Conservation (phyloP, 2,113 vertebrate genomes). For the Syngnathoides biaculeatus region DNA sequence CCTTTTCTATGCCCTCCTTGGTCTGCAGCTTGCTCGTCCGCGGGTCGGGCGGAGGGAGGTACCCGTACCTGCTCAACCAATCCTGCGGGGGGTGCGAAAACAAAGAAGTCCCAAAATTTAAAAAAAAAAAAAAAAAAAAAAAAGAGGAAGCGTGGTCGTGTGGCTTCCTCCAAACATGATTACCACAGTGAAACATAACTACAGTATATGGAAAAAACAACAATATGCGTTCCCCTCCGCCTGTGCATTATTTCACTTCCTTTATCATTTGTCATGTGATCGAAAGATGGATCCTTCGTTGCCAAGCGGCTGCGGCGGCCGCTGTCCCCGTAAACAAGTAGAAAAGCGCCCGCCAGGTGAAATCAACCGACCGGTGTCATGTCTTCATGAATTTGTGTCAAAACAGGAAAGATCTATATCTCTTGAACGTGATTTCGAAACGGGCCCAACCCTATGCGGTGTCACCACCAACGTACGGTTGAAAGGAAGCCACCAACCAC, state of each 20-base stretch:
- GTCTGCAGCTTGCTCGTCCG: slow-evolving; percentile 77
- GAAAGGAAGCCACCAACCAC: slow-evolving; percentile 22
- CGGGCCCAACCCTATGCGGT: not conserved
- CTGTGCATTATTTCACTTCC: not conserved
- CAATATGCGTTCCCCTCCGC: not conserved
- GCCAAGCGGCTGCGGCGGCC: not conserved
- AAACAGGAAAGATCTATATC: not conserved
- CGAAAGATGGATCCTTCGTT: not conserved
- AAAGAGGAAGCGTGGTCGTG: not conserved
- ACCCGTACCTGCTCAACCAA: slow-evolving; percentile 86
- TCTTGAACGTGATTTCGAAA: slow-evolving; percentile 27
- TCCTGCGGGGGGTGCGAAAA: slow-evolving; percentile 64
- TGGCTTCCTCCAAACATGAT: slow-evolving; percentile 4
- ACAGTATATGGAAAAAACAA: slow-evolving; percentile 4
- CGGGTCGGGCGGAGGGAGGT: slow-evolving; percentile 79
- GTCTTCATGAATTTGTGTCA: not conserved
- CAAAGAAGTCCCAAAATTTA: too few relatives aligned
- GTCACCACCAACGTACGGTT: slow-evolving; percentile 1
- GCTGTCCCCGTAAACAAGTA: not conserved
- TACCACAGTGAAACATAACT: not conserved
- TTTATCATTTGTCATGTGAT: not conserved
- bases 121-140: slow-evolving; percentile 4
- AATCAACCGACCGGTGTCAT: not conserved
- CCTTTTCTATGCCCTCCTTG: slow-evolving; percentile 69
- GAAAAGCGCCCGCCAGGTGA: not conserved